phyloP scores from a whole-genome alignment of 2,888 invertebrate genomes.

The Neoitamus cyanurus region DNA sequence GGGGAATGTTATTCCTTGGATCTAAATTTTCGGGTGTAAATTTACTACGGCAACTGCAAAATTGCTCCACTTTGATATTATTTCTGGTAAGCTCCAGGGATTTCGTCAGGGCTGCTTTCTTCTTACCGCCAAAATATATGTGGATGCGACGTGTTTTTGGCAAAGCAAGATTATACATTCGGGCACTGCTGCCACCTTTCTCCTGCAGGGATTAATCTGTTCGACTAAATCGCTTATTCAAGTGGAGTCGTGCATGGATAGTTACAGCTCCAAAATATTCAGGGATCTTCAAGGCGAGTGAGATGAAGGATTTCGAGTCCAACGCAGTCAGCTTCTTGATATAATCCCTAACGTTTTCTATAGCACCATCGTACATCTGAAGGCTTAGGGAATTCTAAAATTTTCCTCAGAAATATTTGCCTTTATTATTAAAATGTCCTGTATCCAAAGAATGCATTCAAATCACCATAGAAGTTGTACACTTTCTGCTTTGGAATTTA shows the following conservation, averaged over 20 bases:
- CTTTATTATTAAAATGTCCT: background rate
- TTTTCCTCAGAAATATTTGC: background rate
- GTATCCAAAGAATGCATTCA: background rate
- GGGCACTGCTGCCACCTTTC: background rate
- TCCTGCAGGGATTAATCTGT: slow-evolving; percentile 12
- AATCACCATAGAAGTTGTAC: background rate
- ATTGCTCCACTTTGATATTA: slow-evolving; percentile 48
- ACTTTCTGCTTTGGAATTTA: background rate
- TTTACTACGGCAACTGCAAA: slow-evolving; percentile 36
- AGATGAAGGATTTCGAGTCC: background rate
- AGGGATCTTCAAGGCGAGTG: background rate
- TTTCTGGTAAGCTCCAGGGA: slow-evolving; percentile 36
- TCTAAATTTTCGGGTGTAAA: slow-evolving; percentile 38
- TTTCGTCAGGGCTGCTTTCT: slow-evolving; percentile 34
- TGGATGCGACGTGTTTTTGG: background rate
- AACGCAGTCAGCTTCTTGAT: background rate
- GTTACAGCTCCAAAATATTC: slow-evolving; percentile 23
- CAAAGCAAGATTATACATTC: slow-evolving; percentile 14
- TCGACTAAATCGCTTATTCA: slow-evolving; percentile 35
- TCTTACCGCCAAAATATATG: background rate
- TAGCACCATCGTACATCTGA: background rate
- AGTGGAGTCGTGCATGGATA: slow-evolving; percentile 18
- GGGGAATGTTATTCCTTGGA: slow-evolving; percentile 37
- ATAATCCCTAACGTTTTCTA: background rate
- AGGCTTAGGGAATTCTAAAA: background rate